Base-by-base conservation (phyloP, 30 jellyfish, hydroid and myxozoan genomes). In the Catostylus mosaicus region DNA sequence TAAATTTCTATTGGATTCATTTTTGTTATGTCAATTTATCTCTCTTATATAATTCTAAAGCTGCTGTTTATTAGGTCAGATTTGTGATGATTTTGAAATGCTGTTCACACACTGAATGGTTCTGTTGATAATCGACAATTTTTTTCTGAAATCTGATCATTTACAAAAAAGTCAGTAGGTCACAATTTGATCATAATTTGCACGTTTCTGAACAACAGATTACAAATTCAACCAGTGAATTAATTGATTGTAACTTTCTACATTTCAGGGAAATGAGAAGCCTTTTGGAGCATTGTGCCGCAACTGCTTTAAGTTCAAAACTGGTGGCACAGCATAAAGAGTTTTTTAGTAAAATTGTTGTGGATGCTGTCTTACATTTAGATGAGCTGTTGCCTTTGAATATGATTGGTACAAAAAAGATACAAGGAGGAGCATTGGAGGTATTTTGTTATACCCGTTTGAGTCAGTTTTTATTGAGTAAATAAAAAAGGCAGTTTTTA, bases 391-490 rank as follows among this genome's bases (percentile, higher is more conserved):
- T 95, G 26, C 99, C 99, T 14, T 62, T 95, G 29, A 95, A 89
- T 78, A 95, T 95, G 99, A 95, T 95, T 70, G 99, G 99, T 67
- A 93, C 82, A 10, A 95, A 95, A 78, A 95, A 95, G 73, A 88
- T 95, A 3, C 97, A 77, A 20, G 99, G 99, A 24, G 99, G 99
- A 35, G 97, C 97, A 38, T 65, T 94, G 30, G 91, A 93, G 96
- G 99, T 93, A 72, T 4, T 56, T 31, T 48, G 23, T 32, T n/a
- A n/a, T n/a, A n/a, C n/a, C n/a, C n/a, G n/a, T n/a, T n/a, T n/a
- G n/a, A n/a, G n/a, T n/a, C n/a, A n/a, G n/a, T n/a, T n/a, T n/a
- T n/a, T n/a, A n/a, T n/a, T n/a, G n/a, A n/a, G n/a, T n/a, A n/a
- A n/a, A n/a, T n/a, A n/a, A n/a, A n/a, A n/a, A n/a, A n/a, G n/a